Conservation (phyloP, 2,888 invertebrate genomes). For the Lasioglossum vierecki region DNA sequence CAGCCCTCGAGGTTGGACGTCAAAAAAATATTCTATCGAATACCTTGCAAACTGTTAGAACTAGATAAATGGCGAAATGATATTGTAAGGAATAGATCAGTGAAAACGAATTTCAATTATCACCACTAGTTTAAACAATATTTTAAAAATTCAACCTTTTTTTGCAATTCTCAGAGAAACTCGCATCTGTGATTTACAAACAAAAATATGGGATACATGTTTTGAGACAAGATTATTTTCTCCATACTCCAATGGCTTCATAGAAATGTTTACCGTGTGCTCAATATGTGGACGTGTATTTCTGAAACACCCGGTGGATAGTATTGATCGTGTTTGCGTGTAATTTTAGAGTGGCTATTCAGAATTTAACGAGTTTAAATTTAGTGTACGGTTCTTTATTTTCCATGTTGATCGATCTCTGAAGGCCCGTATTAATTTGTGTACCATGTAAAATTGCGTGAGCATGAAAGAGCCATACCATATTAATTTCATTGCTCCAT, state of each 20-base stretch:
- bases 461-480: background rate
- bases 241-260: no score
- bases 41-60: no score
- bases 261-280: background rate
- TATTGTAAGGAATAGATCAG: no score
- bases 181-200: no score
- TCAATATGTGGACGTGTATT: background rate
- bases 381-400: background rate
- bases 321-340: background rate
- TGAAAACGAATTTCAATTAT: no score
- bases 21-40: no score
- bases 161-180: no score
- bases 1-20: background rate
- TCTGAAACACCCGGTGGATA: constrained; percentile 1
- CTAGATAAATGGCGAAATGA: no score
- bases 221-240: no score
- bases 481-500: background rate
- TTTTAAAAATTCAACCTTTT: no score
- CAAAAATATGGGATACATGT: no score
- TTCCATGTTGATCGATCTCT: background rate
- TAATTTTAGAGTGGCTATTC: background rate
- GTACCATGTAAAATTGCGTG: background rate
- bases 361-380: background rate
- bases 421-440: background rate
- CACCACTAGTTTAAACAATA: no score